Percentiles rank a stretch among this genome's conserved stretches.
phyloP scores from a whole-genome alignment of 2,888 invertebrate genomes.

The Schizaphis graminum region DNA sequence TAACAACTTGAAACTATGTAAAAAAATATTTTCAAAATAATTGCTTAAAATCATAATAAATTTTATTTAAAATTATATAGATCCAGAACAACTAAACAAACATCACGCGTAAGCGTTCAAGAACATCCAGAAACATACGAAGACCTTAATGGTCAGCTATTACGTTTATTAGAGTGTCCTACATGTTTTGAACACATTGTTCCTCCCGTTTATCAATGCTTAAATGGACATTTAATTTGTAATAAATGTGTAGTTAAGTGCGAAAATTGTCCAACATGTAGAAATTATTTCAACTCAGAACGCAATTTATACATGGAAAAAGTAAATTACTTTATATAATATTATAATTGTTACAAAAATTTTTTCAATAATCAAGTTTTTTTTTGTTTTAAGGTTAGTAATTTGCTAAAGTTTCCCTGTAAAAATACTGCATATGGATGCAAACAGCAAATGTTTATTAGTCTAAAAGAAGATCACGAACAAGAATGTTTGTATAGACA shows the following conservation, averaged over 20 bases:
- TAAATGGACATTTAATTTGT: constrained; percentile 77
- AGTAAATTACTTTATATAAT: constrained; percentile 70
- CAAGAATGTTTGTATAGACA: constrained; percentile 73
- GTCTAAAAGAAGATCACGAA: constrained; percentile 73
- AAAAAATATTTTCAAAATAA: background rate
- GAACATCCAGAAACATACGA: constrained; percentile 66
- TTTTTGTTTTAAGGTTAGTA: constrained; percentile 72
- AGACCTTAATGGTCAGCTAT: constrained; percentile 70
- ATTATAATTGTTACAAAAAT: background rate
- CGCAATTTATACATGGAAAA: constrained; percentile 75
- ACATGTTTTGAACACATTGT: constrained; percentile 77
- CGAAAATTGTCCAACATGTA: constrained; percentile 76
- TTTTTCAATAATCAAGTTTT: background rate
- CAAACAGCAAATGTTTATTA: constrained; percentile 72
- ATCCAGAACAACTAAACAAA: background rate
- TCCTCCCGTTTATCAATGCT: constrained; percentile 77
- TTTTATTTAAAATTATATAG: background rate
- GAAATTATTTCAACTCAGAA: constrained; percentile 72
- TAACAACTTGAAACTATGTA: too few relatives aligned
- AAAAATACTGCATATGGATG: constrained; percentile 72
- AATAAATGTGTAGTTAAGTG: constrained; percentile 75
- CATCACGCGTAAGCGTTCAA: background rate
- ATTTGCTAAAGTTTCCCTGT: constrained; percentile 74
- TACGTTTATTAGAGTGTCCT: constrained; percentile 76
- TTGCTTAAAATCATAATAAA: background rate